Base-by-base conservation (phyloP, 2,888 invertebrate genomes). In the Therioaphis trifolii region DNA sequence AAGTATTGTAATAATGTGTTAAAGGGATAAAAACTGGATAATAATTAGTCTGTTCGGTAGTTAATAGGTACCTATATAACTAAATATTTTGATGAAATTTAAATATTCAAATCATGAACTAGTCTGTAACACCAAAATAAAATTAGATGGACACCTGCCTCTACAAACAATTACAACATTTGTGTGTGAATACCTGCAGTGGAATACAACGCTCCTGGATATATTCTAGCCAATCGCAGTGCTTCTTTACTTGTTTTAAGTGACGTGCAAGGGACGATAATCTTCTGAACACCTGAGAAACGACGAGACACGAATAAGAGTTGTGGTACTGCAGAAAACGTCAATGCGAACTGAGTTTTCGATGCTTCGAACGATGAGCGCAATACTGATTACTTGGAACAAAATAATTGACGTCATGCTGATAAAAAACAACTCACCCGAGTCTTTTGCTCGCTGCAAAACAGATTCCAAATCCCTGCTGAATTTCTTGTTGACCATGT, bases 401-500 rank as follows among this genome's bases (percentile, higher is more conserved):
- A n/a, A n/a, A n/a, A n/a, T n/a, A n/a, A n/a, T n/a, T n/a, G n/a
- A n/a, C n/a, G n/a, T n/a, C n/a, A n/a, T n/a, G n/a, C n/a, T n/a
- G n/a, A n/a, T n/a, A n/a, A n/a, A n/a, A n/a, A n/a, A n/a, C n/a
- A 35, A 61, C 21, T 88, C 90, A 94, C 95, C 96, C 89, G 96
- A 93, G 91, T 96, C 96, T 91, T 95, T 95, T 86, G 96, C 96
- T 90, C 97, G 92, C 90, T 96, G 94, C 86, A 97, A 91, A 12
- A 97, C 96, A 85, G 95, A 94, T 90, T 97, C 96, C 88, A 97
- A 91, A 91, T 97, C 97, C 89, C 96, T 92, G 88, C 93, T 93
- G 89, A 95, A 97, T 90, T 97, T 97, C 89, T 96, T 96, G 90
- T 96, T 96, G 40, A 96, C 96, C 88, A 97, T 91, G 92, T 97